These are phyloP conservation scores for Trichogramma dendrolimi DNA, from an alignment of 2,888 invertebrate species.

Conservation along the genomic window DNA sequence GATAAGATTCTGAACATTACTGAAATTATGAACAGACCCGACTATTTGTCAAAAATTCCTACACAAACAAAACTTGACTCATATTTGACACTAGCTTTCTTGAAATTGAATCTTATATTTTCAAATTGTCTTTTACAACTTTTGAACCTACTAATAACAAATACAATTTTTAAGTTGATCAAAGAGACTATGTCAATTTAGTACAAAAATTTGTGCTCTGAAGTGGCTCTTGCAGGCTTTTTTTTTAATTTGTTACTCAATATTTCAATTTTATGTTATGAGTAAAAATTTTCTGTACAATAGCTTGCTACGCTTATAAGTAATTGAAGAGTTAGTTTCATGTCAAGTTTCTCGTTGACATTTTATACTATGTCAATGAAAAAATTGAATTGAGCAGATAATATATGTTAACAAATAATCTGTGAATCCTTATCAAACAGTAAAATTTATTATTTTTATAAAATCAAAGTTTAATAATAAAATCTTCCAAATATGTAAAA, in stretches of 20 bases:
- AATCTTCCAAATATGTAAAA: too few relatives aligned
- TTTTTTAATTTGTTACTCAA: not conserved
- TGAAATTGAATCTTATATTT: conserved; percentile 95
- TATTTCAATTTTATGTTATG: not conserved
- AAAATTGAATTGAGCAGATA: too few relatives aligned
- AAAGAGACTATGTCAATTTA: conserved; percentile 57
- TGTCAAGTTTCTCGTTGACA: too few relatives aligned
- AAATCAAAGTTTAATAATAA: too few relatives aligned
- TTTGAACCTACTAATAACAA: conserved; percentile 74
- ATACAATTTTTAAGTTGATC: conserved; percentile 85
- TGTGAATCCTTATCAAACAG: too few relatives aligned
- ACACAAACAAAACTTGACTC: conserved; percentile 85
- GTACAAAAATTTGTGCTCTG: conserved; percentile 1
- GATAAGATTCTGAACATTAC: conserved; percentile 94
- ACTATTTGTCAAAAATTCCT: conserved; percentile 95
- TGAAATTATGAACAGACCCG: conserved; percentile 91
- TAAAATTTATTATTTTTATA: too few relatives aligned
- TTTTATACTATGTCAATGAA: too few relatives aligned
- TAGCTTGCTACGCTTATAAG: too few relatives aligned
- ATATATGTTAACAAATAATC: too few relatives aligned
- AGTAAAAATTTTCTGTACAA: not conserved
- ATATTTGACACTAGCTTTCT: conserved; percentile 90
- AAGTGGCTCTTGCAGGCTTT: not conserved
- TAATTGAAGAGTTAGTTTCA: too few relatives aligned
- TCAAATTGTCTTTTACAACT: conserved; percentile 82